Base-by-base conservation (phyloP, 2,888 invertebrate genomes). In the Pammene fasciana region DNA sequence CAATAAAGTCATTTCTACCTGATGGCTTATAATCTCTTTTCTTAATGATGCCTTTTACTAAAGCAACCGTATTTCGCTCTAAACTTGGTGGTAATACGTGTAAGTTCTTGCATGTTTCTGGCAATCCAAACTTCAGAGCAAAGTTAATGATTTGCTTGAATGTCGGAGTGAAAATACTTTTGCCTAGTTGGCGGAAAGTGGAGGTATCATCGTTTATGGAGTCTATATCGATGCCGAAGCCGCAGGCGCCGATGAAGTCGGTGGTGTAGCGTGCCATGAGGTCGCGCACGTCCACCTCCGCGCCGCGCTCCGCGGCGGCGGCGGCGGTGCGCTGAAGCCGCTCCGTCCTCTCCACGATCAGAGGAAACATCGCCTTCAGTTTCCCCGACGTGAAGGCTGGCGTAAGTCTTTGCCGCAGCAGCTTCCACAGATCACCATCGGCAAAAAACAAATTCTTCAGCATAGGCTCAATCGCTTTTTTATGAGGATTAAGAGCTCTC, bases 321-420 rank as follows among this genome's bases (percentile, higher is more conserved):
- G 48, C 48, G 1, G 57, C 59, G 16, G 8, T 18, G 2, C 18
- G 16, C 57, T 57, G 57, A 13, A 57, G 57, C 9, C 57, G 18
- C 43, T 57, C 57, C 0, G 41, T 57, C 13, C 57, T 18, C 43
- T 57, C 57, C 57, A 57, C 57, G 9, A 57, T 57, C 57, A 74
- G 61, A 10, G 74, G 75, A 66, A 76, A 76, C 74, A 75, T 75
- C 2, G 71, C 72, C 61, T 72, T 74, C 8, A 76, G 61, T 56
- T 74, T 76, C 0, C 72, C 72, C 5, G 71, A 73, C 0, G 75
- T 73, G 60, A 76, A 76, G 0, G 75, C 72, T 6, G 76, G 73
- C 7, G 75, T 74, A 68, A 76, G 61, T 16, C 72, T 64, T n/a
- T 73, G 72, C 34, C 75, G 67, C 26, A 75, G 54, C 46, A 75